Base-by-base conservation (phyloP, 2,888 invertebrate species). In the Drosophila prolongata region DNA sequence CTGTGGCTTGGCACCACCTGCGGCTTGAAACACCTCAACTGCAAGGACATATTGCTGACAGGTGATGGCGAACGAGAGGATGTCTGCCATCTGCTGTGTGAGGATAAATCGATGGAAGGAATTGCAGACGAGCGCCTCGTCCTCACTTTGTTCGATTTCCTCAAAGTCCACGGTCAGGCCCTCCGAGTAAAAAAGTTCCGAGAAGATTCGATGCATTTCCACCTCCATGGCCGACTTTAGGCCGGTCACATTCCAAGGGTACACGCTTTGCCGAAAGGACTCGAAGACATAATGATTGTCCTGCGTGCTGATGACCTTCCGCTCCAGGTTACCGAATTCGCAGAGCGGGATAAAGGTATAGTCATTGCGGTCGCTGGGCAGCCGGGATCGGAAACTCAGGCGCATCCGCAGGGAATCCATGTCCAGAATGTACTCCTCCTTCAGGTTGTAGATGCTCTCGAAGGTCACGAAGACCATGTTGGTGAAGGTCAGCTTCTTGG, bases 71-170 rank as follows among this genome's bases (percentile, higher is more conserved):
- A 58, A 46, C 16, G 75, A 78, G 2, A 90, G 53, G 3, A 37
- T 65, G 3, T 75, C 50, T 3, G 78, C 68, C 77, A 86, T 71
- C 0, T 62, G 40, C 4, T 75, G 59, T 4, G 81, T 89, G 13
- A 90, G 62, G 10, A 89, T 76, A 42, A 66, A 90, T 10, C 90
- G 90, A 74, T 89, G 89, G 42, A 89, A 72, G 9, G 79, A 78
- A 50, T 90, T 90, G 34, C 82, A 84, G 38, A 87, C 50, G 3
- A 90, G 46, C 0, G 83, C 90, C 5, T 34, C 5, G 11, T 90
- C 84, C 0, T 44, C 34, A 0, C 1, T 4, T 0, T 3, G 5
- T 19, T 79, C 50, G 19, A 90, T 83, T 0, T 24, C 3, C 2
- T 70, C 57, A 14, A 81, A 81, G 37, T 76, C 42, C 0, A 83